These are phyloP conservation scores for Stylophora pistillata DNA, from an alignment of 64 coral and sea anemone species.

Conservation along the genomic window DNA sequence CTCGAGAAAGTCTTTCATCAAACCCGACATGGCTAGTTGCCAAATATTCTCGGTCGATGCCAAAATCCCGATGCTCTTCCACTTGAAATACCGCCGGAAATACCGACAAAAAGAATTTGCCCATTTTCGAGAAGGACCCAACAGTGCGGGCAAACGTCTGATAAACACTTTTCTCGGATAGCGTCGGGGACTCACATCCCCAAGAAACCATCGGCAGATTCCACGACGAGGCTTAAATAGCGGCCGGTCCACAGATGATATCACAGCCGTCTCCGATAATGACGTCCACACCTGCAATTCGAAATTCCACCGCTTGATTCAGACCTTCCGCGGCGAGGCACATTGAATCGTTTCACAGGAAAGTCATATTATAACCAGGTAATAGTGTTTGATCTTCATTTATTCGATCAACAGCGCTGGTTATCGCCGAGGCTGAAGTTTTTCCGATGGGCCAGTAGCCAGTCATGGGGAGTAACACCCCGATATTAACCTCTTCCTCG, in stretches of 20 bases:
- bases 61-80: slow-evolving; percentile 81
- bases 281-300: slow-evolving; percentile 67
- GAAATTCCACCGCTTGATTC: slow-evolving; percentile 84
- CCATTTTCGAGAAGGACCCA: slow-evolving; percentile 82
- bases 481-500: slow-evolving; percentile 40
- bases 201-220: slow-evolving; percentile 87
- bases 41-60: slow-evolving; percentile 85
- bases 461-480: slow-evolving; percentile 80
- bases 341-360: slow-evolving; percentile 81
- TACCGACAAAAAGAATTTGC: slow-evolving; percentile 76
- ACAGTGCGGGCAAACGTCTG: slow-evolving; percentile 79
- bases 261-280: slow-evolving; percentile 90
- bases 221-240: slow-evolving; percentile 74
- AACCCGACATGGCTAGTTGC: slow-evolving; percentile 80
- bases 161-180: slow-evolving; percentile 78
- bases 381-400: slow-evolving; percentile 56
- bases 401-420: slow-evolving; percentile 81
- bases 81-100: slow-evolving; percentile 85
- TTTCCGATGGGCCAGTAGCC: slow-evolving; percentile 90
- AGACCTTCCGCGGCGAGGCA: slow-evolving; percentile 83
- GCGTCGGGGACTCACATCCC: slow-evolving; percentile 76
- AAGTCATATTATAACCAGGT: slow-evolving; percentile 66
- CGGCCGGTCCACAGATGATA: slow-evolving; percentile 81
- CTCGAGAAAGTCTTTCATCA: slow-evolving; percentile 73
- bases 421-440: slow-evolving; percentile 85